Evolutionary conservation across 2,888 invertebrate species (phyloP).

Genomic region (Micropterix aruncella): DNA sequence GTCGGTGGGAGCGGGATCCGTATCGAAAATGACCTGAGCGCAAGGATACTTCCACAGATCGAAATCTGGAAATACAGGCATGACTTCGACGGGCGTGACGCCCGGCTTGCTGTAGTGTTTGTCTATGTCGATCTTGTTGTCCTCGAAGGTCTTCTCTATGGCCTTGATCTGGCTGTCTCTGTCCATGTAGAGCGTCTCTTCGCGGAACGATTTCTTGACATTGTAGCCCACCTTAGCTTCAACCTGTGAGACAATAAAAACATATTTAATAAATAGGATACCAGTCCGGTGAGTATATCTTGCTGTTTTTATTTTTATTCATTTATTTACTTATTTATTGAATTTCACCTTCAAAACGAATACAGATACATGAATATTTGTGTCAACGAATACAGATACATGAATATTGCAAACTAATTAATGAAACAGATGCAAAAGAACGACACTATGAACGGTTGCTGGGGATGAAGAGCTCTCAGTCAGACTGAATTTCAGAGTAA

Average conservation of each 20-base stretch:
- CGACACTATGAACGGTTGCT: no score
- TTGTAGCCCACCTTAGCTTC: slow-evolving; percentile 99
- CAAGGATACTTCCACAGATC: slow-evolving; percentile 96
- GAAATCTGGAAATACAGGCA: slow-evolving; percentile 90
- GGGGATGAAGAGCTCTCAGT: no score
- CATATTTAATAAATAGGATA: no score
- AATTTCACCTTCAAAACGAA: no score
- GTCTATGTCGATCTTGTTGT: slow-evolving; percentile 69
- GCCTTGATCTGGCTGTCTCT: slow-evolving; percentile 94
- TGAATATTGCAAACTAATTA: no score
- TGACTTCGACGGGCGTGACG: slow-evolving; percentile 73
- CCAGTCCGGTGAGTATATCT: no score
- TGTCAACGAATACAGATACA: no score
- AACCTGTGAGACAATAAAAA: slow-evolving; percentile 38
- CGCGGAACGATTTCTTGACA: slow-evolving; percentile 85
- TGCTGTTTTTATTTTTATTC: no score
- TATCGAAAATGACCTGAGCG: slow-evolving; percentile 96
- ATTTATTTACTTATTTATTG: no score
- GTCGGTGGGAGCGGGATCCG: slow-evolving; percentile 89
- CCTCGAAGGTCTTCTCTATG: slow-evolving; percentile 94
- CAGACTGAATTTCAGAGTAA: no score
- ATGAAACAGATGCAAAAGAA: no score
- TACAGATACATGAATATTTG: neutral
- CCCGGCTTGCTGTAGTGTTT: slow-evolving; percentile 96
- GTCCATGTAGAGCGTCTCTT: slow-evolving; percentile 91